Percentiles rank a stretch among this genome's conserved stretches.
phyloP scores from a whole-genome alignment of 2,888 invertebrate genomes.

The Pseudeuparius sepicola region DNA sequence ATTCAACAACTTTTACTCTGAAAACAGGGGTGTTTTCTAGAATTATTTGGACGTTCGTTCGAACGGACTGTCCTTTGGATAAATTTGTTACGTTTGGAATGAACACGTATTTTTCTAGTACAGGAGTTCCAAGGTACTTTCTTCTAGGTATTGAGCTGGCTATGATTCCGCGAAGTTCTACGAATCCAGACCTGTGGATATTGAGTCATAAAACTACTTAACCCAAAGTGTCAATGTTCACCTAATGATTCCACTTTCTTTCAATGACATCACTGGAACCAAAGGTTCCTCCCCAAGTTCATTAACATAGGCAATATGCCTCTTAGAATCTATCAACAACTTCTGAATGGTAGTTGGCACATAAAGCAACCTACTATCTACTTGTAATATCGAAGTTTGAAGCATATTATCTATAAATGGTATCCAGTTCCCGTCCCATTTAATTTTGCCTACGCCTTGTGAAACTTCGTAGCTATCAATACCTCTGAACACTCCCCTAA shows the following conservation, averaged over 20 bases:
- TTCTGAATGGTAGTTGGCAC: slow-evolving; percentile 18
- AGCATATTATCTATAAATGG: slow-evolving; percentile 81
- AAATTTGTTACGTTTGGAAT: slow-evolving; percentile 45
- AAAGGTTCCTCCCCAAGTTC: slow-evolving; percentile 18
- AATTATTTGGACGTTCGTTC: slow-evolving; percentile 57
- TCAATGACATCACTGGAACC: slow-evolving; percentile 36
- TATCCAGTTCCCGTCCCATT: slow-evolving; percentile 57
- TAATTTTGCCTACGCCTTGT: slow-evolving; percentile 20
- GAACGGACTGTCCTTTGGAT: slow-evolving; percentile 36
- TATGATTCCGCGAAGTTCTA: slow-evolving; percentile 66
- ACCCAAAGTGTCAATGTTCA: no score
- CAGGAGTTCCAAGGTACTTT: slow-evolving; percentile 58
- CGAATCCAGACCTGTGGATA: slow-evolving; percentile 54
- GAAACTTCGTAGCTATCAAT: slow-evolving; percentile 24
- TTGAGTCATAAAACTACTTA: no score
- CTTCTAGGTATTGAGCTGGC: slow-evolving; percentile 64
- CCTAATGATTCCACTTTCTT: slow-evolving; percentile 31
- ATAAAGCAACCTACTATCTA: slow-evolving; percentile 40
- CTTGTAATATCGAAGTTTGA: slow-evolving; percentile 58
- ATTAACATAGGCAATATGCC: slow-evolving; percentile 24
- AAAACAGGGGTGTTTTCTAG: slow-evolving; percentile 53
- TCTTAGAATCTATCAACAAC: slow-evolving; percentile 39
- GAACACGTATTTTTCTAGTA: slow-evolving; percentile 66
- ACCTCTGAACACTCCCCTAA: slow-evolving; percentile 25
- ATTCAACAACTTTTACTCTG: slow-evolving; percentile 41